Evolutionary conservation across 2,797 vertebrate genomes (phyloP).

Genomic region (Gobionotothen gibberifrons): DNA sequence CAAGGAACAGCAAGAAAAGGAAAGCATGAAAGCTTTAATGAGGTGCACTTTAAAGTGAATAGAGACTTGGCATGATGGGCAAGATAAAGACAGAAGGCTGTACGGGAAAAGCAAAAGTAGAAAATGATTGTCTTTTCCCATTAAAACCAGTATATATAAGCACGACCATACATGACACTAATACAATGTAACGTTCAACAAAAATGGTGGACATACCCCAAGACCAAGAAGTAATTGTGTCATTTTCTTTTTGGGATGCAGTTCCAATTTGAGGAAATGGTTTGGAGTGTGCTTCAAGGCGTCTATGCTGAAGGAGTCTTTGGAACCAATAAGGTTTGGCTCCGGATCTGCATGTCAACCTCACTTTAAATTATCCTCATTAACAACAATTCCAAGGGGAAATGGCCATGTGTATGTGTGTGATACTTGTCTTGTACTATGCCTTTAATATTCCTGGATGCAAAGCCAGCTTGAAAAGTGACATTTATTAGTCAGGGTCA

Average conservation of each 20-base stretch:
- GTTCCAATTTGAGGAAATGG: slow-evolving; percentile 78
- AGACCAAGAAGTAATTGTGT: slow-evolving; percentile 72
- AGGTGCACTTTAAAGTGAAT: slow-evolving; percentile 58
- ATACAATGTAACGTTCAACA: slow-evolving; percentile 49
- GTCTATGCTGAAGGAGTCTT: slow-evolving; percentile 66
- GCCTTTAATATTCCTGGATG: slow-evolving; percentile 65
- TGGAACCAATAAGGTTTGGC: slow-evolving; percentile 79
- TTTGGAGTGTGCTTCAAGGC: slow-evolving; percentile 75
- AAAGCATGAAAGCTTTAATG: slow-evolving; percentile 47
- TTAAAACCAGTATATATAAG: slow-evolving; percentile 27
- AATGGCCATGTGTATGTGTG: slow-evolving; percentile 75
- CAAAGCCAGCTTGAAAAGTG: slow-evolving; percentile 65
- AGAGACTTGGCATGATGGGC: slow-evolving; percentile 43
- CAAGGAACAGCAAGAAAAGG: slow-evolving; percentile 45
- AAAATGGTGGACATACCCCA: slow-evolving; percentile 60
- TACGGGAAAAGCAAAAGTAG: slow-evolving; percentile 26
- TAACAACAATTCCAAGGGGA: slow-evolving; percentile 78
- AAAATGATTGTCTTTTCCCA: slow-evolving; percentile 27
- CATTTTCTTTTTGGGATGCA: slow-evolving; percentile 68
- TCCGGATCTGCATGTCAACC: slow-evolving; percentile 67
- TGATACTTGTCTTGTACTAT: slow-evolving; percentile 57
- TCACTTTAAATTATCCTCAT: slow-evolving; percentile 83
- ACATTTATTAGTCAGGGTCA: slow-evolving; percentile 69
- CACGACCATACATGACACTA: slow-evolving; percentile 33
- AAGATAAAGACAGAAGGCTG: slow-evolving; percentile 50